Conservation (phyloP, 2,888 invertebrate genomes). For the Patella caerulea region DNA sequence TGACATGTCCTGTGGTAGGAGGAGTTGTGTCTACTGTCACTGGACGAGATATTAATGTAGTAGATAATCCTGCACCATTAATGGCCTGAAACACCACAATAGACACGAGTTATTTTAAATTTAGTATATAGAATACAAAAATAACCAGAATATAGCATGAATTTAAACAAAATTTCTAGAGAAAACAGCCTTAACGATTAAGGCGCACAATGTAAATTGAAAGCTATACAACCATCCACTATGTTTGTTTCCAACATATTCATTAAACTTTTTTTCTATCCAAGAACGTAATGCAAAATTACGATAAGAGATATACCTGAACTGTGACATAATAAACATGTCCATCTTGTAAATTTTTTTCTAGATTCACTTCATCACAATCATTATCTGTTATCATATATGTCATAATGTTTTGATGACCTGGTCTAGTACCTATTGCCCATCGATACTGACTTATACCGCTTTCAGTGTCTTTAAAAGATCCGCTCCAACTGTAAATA, state of each 20-base stretch:
- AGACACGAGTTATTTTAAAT: too few species aligned
- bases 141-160: too few species aligned
- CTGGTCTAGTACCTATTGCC: slow-evolving; percentile 32
- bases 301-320: slow-evolving; percentile 17
- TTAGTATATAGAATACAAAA: too few species aligned
- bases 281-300: too few species aligned
- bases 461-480: slow-evolving; percentile 31
- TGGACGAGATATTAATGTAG: slow-evolving; percentile 16
- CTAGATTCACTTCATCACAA: slow-evolving; percentile 17
- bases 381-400: background rate
- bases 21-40: slow-evolving; percentile 44
- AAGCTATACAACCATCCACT: too few species aligned
- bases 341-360: slow-evolving; percentile 26
- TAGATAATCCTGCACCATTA: slow-evolving; percentile 21
- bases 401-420: slow-evolving; percentile 25
- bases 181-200: too few species aligned
- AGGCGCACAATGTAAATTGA: too few species aligned
- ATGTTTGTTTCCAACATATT: too few species aligned
- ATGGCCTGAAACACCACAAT: slow-evolving; percentile 7
- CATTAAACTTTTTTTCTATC: too few species aligned
- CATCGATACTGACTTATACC: slow-evolving; percentile 27
- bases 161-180: too few species aligned
- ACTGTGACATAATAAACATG: slow-evolving; percentile 34
- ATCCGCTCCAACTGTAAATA: slow-evolving; percentile 28
- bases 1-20: slow-evolving; percentile 44